Percentiles rank a stretch among this genome's conserved stretches.
Conservation (phyloP, 2,113 vertebrate genomes). For the Kryptolebias marmoratus region DNA sequence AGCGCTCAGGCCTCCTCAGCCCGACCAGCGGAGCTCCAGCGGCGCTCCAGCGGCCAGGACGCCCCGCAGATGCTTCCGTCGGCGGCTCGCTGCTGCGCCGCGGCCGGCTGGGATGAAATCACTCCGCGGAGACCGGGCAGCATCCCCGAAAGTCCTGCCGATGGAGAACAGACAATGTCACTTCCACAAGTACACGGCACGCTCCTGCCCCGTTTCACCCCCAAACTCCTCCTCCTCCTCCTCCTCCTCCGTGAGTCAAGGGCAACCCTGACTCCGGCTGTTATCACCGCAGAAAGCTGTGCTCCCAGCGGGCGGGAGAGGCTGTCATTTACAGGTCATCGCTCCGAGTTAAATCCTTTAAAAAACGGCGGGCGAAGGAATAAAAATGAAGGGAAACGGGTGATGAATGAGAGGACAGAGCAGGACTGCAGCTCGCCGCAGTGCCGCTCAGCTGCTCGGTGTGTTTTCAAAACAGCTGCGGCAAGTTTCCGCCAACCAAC, state of each 20-base stretch:
- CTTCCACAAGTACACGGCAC: neutral
- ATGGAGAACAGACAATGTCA: slow-evolving; percentile 36
- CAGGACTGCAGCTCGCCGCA: slow-evolving; percentile 55
- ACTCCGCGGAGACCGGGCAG: slow-evolving; percentile 17
- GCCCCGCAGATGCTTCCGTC: slow-evolving; percentile 33
- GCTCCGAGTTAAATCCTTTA: neutral
- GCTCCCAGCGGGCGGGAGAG: slow-evolving; percentile 30
- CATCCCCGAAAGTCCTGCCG: slow-evolving; percentile 47
- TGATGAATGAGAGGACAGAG: neutral
- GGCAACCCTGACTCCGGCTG: slow-evolving; percentile 52
- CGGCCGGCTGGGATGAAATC: slow-evolving; percentile 13
- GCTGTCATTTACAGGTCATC: slow-evolving; percentile 21
- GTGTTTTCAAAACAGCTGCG: slow-evolving; percentile 32
- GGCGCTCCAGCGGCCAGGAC: neutral
- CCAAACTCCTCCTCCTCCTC: neutral
- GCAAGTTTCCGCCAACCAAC: neutral
- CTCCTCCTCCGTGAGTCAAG: slow-evolving; percentile 59
- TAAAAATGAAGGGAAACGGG: neutral
- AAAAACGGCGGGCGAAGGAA: neutral
- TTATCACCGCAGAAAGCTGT: slow-evolving; percentile 49
- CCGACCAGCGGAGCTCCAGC: slow-evolving; percentile 29
- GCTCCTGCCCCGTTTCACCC: slow-evolving; percentile 7
- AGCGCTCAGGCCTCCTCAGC: slow-evolving; percentile 48
- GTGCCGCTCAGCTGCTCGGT: slow-evolving; percentile 45
- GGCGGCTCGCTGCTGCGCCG: slow-evolving; percentile 34